Evolutionary conservation across 2,797 vertebrate genomes (phyloP), one percentile per base, ranked within the genome.

Genomic region (Notoglanidium macrostoma): DNA sequence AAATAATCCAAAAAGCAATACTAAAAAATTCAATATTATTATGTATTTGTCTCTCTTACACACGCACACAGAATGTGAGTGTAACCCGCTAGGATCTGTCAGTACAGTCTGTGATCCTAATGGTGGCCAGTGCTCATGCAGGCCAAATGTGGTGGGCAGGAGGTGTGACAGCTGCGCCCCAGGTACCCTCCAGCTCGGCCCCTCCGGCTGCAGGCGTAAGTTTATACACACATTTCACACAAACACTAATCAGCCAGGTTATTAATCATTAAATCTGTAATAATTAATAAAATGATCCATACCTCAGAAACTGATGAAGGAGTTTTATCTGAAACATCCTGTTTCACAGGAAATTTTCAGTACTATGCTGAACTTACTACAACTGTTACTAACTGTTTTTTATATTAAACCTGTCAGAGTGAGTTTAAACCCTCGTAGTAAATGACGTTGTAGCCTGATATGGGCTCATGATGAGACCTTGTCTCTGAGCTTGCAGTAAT

Each of bases 121-220:
- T 0, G 97, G 98, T 70, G 98, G 98, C 63, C 97, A 98, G 91
- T 99, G 98, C 90, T 95, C 89, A n/a, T 99, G 98, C 90, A 96
- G 97, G 21, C 94, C 97, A 67, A 98, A 97, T 0, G 94, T 99
- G 0, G 94, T 96, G 0, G 98, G 98, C 87, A 97, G 96, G 88
- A 97, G 96, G 90, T 99, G 98, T 0, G 92, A 98, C 89, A 95
- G 93, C 89, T 99, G 98, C 1, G 94, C 96, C 15, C 97, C 98
- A 0, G 96, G 96, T 19, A 98, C 96, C 26, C 99, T 96, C 86
- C 95, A 96, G 54, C 98, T 99, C 1, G 95, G 97, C 86, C 97
- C 97, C 0, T 90, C 90, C 0, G 98, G 98, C 91, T 99, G 98
- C 95, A 97, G 95, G 94, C 1, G 98, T 99, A 93, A 70, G 97